A percentile compares a stretch with the other conserved stretches of the same genome.
Conservation (phyloP, 2,113 vertebrate species). For the Sardina pilchardus region DNA sequence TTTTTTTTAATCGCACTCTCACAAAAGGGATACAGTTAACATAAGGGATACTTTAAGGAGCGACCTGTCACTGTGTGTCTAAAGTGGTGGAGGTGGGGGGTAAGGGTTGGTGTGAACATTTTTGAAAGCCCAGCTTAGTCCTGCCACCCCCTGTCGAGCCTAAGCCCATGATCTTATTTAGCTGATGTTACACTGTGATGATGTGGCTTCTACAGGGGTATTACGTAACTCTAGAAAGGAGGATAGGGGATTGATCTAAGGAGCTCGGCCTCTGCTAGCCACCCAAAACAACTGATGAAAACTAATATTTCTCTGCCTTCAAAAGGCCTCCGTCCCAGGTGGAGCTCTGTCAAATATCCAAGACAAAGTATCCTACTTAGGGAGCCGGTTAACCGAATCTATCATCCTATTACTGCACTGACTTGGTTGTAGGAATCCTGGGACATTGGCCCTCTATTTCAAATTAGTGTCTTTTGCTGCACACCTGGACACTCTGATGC, state of each 20-base stretch:
- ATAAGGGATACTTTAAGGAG: neutral
- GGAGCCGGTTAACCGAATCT: neutral
- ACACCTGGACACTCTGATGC: neutral
- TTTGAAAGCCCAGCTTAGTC: neutral
- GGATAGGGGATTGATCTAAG: neutral
- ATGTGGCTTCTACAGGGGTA: neutral
- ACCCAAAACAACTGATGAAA: neutral
- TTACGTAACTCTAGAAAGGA: neutral
- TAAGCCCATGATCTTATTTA: neutral
- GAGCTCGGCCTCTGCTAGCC: neutral
- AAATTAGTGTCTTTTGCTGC: neutral
- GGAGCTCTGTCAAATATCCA: neutral
- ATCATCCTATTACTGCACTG: neutral
- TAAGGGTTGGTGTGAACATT: neutral
- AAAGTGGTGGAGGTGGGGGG: neutral
- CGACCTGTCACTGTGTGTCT: neutral
- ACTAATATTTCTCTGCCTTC: neutral
- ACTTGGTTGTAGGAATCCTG: neutral
- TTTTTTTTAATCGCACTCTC: neutral
- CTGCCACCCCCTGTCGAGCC: neutral
- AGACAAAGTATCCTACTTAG: neutral
- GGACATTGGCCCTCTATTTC: neutral
- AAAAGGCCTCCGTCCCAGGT: neutral
- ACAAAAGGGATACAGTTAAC: neutral
- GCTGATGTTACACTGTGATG: slow-evolving; percentile 3